Conservation (phyloP, 1,140 invertebrate genomes). For the Drosophila pachea region DNA sequence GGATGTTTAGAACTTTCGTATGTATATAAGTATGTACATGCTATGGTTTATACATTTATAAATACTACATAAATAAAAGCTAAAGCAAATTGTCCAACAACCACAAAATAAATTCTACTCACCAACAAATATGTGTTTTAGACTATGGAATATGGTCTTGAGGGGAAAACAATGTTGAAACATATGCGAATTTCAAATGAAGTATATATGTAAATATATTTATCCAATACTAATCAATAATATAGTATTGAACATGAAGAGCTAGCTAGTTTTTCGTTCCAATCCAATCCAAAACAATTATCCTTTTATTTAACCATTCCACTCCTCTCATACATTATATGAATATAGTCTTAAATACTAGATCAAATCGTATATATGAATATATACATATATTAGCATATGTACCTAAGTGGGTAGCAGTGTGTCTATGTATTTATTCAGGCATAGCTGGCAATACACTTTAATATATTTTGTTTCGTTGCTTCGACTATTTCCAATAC, state of each 20-base stretch:
- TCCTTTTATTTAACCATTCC: conserved; percentile 58
- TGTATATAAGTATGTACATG: conserved; percentile 21
- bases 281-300: conserved; percentile 60
- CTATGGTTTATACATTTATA: conserved; percentile 33
- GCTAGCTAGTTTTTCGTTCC: background rate
- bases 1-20: background rate
- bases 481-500: conserved; percentile 13
- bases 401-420: conserved; percentile 5
- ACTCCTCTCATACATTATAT: conserved; percentile 38
- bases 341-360: conserved; percentile 47
- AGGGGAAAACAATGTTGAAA: too few species aligned
- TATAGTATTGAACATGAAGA: background rate
- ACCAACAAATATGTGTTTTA: too few species aligned
- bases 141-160: too few species aligned
- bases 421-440: conserved; percentile 39
- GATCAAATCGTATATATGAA: conserved; percentile 53
- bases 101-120: background rate
- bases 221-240: too few species aligned
- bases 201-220: background rate
- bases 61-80: conserved; percentile 34
- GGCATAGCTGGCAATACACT: conserved; percentile 26
- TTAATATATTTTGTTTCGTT: conserved; percentile 4
- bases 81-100: conserved; percentile 23
- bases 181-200: too few species aligned
- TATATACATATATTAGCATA: conserved; percentile 44